Evolutionary conservation across 37 sponge, comb jelly and placozoan genomes (phyloP).

Genomic region (Diacarnus erythraeanus): DNA sequence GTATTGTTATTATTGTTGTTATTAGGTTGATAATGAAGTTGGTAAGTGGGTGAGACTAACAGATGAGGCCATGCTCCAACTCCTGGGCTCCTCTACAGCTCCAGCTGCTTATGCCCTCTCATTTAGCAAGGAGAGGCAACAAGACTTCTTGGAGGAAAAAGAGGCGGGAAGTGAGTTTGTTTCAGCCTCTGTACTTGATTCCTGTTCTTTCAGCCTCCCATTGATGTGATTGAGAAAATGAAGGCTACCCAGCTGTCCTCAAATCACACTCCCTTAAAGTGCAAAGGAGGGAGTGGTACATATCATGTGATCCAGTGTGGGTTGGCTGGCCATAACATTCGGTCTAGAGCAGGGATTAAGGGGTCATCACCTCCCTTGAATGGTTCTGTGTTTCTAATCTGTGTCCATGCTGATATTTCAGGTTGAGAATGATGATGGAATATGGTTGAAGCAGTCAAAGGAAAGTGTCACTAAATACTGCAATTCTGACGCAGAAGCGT

Average conservation of each 20-base stretch:
- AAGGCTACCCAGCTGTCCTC: conserved; percentile 2
- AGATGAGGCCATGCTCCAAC: conserved; percentile 25
- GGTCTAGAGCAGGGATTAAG: conserved; percentile 68
- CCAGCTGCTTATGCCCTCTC: conserved; percentile 59
- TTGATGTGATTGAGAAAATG: conserved; percentile 9
- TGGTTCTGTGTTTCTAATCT: background rate
- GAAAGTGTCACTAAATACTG: conserved; percentile 67
- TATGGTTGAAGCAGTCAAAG: conserved; percentile 81
- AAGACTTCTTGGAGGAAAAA: conserved; percentile 55
- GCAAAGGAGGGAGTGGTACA: conserved; percentile 74
- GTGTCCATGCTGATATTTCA: conserved; percentile 1
- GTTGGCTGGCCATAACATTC: conserved; percentile 88
- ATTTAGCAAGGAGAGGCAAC: conserved; percentile 53
- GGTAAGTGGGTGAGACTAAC: conserved; percentile 77
- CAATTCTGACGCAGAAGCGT: conserved; percentile 59
- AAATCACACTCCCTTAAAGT: background rate
- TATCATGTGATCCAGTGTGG: conserved; percentile 96
- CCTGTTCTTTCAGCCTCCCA: conserved; percentile 7
- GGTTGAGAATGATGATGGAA: conserved; percentile 83
- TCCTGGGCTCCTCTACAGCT: conserved; percentile 11
- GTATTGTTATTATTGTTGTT: background rate
- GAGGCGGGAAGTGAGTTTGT: conserved; percentile 14
- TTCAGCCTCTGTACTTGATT: background rate
- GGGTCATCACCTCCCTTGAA: conserved; percentile 47
- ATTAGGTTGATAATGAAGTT: conserved; percentile 68